Conservation (phyloP, 2,888 invertebrate species). For the Rhagophthalmus giganteus region DNA sequence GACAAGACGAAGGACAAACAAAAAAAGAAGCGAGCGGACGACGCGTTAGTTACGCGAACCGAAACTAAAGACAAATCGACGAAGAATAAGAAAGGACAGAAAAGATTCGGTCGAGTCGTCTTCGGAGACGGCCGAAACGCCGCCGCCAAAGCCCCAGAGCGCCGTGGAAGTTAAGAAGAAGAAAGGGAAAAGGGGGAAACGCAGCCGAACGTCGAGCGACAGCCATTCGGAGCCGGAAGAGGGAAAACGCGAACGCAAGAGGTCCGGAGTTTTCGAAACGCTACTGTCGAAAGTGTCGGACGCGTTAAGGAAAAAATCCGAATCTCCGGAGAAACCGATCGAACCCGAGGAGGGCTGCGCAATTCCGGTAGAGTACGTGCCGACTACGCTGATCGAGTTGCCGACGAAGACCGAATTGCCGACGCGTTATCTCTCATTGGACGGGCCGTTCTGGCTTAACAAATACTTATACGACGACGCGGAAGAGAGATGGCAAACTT, state of each 20-base stretch:
- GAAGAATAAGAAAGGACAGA: background rate
- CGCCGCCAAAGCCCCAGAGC: background rate
- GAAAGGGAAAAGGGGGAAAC: slow-evolving; percentile 19
- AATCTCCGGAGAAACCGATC: slow-evolving; percentile 3
- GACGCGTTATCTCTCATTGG: slow-evolving; percentile 47
- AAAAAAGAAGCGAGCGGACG: background rate
- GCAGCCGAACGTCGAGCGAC: background rate
- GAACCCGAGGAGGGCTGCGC: too few relatives aligned
- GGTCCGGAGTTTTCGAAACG: slow-evolving; percentile 42
- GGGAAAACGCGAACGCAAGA: slow-evolving; percentile 27
- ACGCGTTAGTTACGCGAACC: background rate
- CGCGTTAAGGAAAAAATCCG: slow-evolving; percentile 32
- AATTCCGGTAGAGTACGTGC: too few relatives aligned
- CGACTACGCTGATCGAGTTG: too few relatives aligned
- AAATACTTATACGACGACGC: slow-evolving; percentile 68
- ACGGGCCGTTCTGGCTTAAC: slow-evolving; percentile 64
- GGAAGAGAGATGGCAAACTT: slow-evolving; percentile 64
- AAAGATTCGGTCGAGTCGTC: background rate
- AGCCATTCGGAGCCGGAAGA: slow-evolving; percentile 17
- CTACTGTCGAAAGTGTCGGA: slow-evolving; percentile 45
- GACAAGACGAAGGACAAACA: slow-evolving; percentile 35
- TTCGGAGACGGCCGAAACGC: background rate
- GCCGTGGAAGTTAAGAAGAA: slow-evolving; percentile 4
- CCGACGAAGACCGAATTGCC: slow-evolving; percentile 37
- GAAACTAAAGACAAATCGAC: background rate